A percentile compares a stretch with the other conserved stretches of the same genome.
Conservation (phyloP, 2,888 invertebrate genomes). For the Andrena dorsata region DNA sequence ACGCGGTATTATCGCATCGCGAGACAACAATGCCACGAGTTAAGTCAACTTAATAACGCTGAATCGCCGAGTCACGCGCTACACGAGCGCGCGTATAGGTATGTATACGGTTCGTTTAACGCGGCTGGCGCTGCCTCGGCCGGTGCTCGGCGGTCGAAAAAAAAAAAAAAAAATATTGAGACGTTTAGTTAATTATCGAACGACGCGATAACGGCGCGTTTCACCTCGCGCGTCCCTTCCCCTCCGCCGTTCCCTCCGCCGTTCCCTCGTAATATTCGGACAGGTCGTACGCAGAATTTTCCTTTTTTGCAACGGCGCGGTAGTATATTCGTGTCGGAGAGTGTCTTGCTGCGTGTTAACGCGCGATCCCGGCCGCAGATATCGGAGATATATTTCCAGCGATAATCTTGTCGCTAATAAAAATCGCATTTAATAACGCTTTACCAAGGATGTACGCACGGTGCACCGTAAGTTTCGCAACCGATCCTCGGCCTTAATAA, state of each 20-base stretch:
- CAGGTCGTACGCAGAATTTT: neutral
- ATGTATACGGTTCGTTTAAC: neutral
- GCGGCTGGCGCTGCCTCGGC: neutral
- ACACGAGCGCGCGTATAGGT: too few relatives aligned
- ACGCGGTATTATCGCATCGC: neutral
- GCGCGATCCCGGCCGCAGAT: constrained; percentile 50
- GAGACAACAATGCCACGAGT: too few relatives aligned
- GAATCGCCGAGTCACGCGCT: too few relatives aligned
- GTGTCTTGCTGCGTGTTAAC: constrained; percentile 38
- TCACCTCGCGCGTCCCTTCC: too few relatives aligned
- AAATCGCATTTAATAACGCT: constrained; percentile 51
- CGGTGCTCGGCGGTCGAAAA: neutral
- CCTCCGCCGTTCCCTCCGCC: neutral
- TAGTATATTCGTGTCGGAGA: constrained; percentile 32
- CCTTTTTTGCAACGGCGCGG: constrained; percentile 15
- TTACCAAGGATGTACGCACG: constrained; percentile 32
- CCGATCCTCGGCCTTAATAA: constrained; percentile 28
- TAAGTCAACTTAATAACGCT: too few relatives aligned
- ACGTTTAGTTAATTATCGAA: constrained; percentile 47
- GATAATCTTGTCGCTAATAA: constrained; percentile 56
- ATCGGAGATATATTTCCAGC: constrained; percentile 46
- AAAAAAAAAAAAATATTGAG: constrained; percentile 34
- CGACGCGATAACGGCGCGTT: constrained; percentile 32
- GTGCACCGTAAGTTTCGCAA: constrained; percentile 18
- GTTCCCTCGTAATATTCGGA: constrained; percentile 27